Evolutionary conservation across 2,797 vertebrate genomes (phyloP).

Genomic region (Xenentodon cancila): DNA sequence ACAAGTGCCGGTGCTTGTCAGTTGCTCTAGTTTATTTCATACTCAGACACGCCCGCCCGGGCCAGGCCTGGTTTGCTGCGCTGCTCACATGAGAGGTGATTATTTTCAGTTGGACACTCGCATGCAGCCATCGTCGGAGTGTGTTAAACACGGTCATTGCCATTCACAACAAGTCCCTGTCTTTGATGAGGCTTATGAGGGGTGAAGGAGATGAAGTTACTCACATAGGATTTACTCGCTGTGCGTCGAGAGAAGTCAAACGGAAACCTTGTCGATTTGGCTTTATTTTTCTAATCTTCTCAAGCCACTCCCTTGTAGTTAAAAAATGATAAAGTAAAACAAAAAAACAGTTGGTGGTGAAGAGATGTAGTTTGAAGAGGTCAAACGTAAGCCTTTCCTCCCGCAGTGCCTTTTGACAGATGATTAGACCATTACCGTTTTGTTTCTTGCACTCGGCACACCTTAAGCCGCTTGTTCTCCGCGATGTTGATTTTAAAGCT

Average conservation of each 20-base stretch:
- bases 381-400: conserved; percentile 83
- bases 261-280: conserved; percentile 18
- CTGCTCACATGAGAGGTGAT: conserved; percentile 30
- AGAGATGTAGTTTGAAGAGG: conserved; percentile 39
- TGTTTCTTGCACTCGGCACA: conserved; percentile 12
- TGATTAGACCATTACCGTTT: background rate
- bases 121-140: conserved; percentile 15
- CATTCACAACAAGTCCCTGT: conserved; percentile 50
- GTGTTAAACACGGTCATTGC: conserved; percentile 9
- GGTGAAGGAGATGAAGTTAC: conserved; percentile 23
- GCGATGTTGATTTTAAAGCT: no score
- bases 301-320: conserved; percentile 40
- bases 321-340: no score
- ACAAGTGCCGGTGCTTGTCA: conserved; percentile 67
- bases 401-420: conserved; percentile 82
- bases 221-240: conserved; percentile 29
- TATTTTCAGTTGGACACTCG: conserved; percentile 44
- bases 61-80: background rate
- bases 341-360: background rate
- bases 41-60: no score
- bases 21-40: conserved; percentile 67
- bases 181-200: conserved; percentile 44
- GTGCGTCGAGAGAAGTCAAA: conserved; percentile 6
- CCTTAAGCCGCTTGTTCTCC: conserved; percentile 11
- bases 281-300: conserved; percentile 51